A percentile compares a stretch with the other conserved stretches of the same genome.
These are phyloP conservation scores for Zaprionus nigranus DNA, from an alignment of 1,140 invertebrate genomes.

Conservation along the genomic window DNA sequence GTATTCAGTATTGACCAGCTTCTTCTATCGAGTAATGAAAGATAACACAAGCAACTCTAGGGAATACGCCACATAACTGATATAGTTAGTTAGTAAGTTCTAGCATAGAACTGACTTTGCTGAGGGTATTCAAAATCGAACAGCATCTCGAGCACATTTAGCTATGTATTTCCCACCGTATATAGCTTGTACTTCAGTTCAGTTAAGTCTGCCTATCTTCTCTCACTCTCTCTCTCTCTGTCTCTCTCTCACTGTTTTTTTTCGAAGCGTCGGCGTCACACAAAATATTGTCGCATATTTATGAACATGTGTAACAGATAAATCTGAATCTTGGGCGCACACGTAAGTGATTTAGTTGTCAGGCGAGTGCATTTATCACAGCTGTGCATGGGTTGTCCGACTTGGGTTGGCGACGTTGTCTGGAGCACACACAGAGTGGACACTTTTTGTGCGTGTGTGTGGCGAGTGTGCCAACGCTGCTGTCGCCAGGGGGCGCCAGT, in stretches of 20 bases:
- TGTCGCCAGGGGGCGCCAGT: constrained; percentile 64
- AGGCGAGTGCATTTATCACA: constrained; percentile 79
- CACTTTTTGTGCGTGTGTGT: not conserved
- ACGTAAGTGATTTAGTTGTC: constrained; percentile 80
- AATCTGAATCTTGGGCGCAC: constrained; percentile 66
- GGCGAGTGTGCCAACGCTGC: not conserved
- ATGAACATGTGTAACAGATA: constrained; percentile 82
- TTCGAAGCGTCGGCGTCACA: constrained; percentile 39
- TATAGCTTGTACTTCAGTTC: not conserved
- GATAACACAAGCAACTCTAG: too few species aligned
- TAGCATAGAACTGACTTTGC: not conserved
- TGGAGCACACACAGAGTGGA: constrained; percentile 12
- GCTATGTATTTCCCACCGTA: not conserved
- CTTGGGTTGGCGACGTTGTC: not conserved
- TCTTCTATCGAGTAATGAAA: too few species aligned
- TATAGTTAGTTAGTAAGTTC: too few species aligned
- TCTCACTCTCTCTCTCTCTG: constrained; percentile 4
- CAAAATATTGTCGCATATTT: constrained; percentile 82
- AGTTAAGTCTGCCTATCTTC: not conserved
- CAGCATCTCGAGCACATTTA: not conserved
- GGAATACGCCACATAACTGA: too few species aligned
- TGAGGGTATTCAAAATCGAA: not conserved
- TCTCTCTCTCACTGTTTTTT: constrained; percentile 52
- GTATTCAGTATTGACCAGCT: too few species aligned
- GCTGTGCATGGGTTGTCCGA: constrained; percentile 36